Conservation (phyloP, 2,888 invertebrate genomes). For the Bellardia pandia region DNA sequence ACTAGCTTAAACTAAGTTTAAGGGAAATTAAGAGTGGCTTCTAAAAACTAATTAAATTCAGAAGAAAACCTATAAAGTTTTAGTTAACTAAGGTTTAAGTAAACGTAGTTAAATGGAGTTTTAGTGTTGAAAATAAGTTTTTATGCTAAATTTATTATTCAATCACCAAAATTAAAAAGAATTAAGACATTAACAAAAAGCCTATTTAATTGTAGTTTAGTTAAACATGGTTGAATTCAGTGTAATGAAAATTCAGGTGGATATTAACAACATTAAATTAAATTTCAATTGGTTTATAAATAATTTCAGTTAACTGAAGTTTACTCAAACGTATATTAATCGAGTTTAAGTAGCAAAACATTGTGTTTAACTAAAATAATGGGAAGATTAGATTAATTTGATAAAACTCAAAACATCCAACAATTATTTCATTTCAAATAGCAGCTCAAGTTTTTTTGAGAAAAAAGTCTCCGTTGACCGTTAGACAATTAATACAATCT, state of each 20-base stretch:
- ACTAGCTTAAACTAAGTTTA: neutral
- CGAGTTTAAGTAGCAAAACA: neutral
- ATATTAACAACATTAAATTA: neutral
- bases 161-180: neutral
- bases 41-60: neutral
- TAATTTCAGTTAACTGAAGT: neutral
- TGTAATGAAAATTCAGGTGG: neutral
- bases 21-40: neutral
- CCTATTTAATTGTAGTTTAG: neutral
- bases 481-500: conserved; percentile 5
- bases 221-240: neutral
- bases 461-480: conserved; percentile 6
- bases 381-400: no score
- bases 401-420: no score
- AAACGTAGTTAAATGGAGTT: neutral
- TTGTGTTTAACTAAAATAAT: no score
- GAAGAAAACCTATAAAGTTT: neutral
- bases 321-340: neutral
- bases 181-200: neutral
- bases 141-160: no score
- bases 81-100: neutral
- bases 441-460: neutral
- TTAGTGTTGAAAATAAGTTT: neutral
- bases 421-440: no score
- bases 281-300: neutral